Evolutionary conservation across 2,113 vertebrate species (phyloP), one percentile per base, ranked within the genome.

Genomic region (Gymnobelideus leadbeateri): DNA sequence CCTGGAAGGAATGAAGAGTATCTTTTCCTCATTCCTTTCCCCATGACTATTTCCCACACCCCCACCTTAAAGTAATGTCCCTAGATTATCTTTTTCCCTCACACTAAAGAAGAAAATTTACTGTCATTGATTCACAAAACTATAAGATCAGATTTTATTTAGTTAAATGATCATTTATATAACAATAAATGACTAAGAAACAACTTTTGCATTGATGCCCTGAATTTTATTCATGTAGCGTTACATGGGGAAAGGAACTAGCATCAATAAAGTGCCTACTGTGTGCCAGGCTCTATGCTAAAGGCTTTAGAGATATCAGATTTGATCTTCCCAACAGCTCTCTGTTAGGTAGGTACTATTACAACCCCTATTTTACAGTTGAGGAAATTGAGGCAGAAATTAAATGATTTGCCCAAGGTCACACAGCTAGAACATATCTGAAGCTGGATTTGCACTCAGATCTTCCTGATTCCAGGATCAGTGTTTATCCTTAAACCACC

Each of bases 1-100:
- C 61, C 89, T 95, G 84, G 55, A 95, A 94, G 37, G 1, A 89
- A 89, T 95, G 92, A 89, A 96, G 90, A 46, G 14, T 43, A 94
- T 89, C n/a, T 43, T 84, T 84, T 19, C 57, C 31, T 68, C 28
- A 68, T 89, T 43, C 1, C 89, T 37, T 31, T 54, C 3, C 24
- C 47, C 61, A 14, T 90, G 14, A 28, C 0, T 49, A 94, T 55
- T 94, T 52, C 92, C 4, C 61, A 8, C 47, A 91, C 77, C 92
- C 90, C 92, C 55, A 93, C 47, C 12, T 50, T 55, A 94, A 46
- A 47, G 89, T 21, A 92, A 89, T 91, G 89, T 50, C 31, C 25
- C 77, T 23, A 52, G 92, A 0, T 91, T 57, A 50, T 49, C 53
- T 89, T 77, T 84, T 84, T 11, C 49, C 37, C 21, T 91, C 50